These are phyloP conservation scores for Frankliniella intonsa DNA, from an alignment of 2,888 invertebrate species.

Conservation along the genomic window DNA sequence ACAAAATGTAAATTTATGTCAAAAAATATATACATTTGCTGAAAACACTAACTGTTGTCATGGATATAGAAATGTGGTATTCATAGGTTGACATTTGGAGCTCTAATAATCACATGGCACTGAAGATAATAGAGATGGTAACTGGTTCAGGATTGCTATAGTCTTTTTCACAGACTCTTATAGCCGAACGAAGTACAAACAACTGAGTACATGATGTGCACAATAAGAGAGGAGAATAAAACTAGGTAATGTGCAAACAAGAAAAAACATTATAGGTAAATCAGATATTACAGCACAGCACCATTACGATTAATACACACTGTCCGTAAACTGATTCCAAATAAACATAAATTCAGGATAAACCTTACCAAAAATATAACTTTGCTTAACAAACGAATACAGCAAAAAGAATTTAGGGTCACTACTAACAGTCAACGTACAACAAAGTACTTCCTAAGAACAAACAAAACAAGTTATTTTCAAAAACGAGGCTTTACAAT, in stretches of 20 bases:
- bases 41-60: background rate
- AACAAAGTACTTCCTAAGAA: background rate
- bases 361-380: background rate
- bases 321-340: too few relatives aligned
- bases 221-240: background rate
- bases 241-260: background rate
- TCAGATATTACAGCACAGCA: too few relatives aligned
- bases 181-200: background rate
- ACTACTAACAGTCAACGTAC: background rate
- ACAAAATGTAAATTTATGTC: background rate
- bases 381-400: background rate
- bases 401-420: background rate
- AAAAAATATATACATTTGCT: background rate
- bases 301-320: too few relatives aligned
- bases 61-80: background rate
- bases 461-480: background rate
- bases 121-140: background rate
- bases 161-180: background rate
- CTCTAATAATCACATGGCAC: background rate
- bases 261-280: background rate
- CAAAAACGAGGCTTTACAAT: background rate
- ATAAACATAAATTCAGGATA: too few relatives aligned
- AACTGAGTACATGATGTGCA: slow-evolving; percentile 17
- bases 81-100: background rate
- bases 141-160: background rate